Evolutionary conservation across 1,140 invertebrate genomes (phyloP).

Genomic region (Drosophila grimshawi): DNA sequence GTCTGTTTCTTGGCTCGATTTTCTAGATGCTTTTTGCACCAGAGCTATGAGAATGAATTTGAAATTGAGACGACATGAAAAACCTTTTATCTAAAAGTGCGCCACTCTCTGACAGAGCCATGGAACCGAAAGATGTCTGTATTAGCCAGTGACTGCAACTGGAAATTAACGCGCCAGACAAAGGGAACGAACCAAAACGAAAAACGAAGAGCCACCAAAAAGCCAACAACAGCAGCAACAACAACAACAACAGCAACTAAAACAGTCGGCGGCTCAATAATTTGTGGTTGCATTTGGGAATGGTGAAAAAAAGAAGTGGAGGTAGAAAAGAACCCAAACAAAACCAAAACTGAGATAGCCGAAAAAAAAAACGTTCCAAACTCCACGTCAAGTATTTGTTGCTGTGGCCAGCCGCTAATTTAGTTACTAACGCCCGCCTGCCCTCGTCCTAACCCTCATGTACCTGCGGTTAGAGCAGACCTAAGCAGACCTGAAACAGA

Average conservation of each 20-base stretch:
- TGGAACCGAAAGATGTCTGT: slow-evolving; percentile 66
- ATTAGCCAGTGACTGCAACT: slow-evolving; percentile 74
- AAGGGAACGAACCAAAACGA: slow-evolving; percentile 30
- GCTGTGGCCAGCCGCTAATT: slow-evolving; percentile 64
- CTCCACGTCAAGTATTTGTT: slow-evolving; percentile 36
- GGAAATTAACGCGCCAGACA: slow-evolving; percentile 67
- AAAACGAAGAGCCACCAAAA: slow-evolving; percentile 25
- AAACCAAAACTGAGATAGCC: slow-evolving; percentile 19
- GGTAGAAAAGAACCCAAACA: slow-evolving; percentile 24
- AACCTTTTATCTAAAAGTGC: slow-evolving; percentile 81
- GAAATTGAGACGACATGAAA: slow-evolving; percentile 81
- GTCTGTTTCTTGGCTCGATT: background rate
- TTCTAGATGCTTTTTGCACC: slow-evolving; percentile 44
- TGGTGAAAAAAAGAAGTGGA: background rate
- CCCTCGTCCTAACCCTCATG: slow-evolving; percentile 51
- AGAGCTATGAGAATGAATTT: slow-evolving; percentile 63
- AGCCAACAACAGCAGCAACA: slow-evolving; percentile 3
- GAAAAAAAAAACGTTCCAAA: slow-evolving; percentile 31
- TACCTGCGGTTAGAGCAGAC: slow-evolving; percentile 66
- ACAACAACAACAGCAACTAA: slow-evolving; percentile 38
- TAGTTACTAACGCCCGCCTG: slow-evolving; percentile 67
- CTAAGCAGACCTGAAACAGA: slow-evolving; percentile 2
- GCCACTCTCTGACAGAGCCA: slow-evolving; percentile 17
- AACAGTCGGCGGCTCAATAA: slow-evolving; percentile 48
- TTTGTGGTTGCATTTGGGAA: slow-evolving; percentile 58